phyloP scores from a whole-genome alignment of 2,797 vertebrate genomes.

The Bradypus variegatus region DNA sequence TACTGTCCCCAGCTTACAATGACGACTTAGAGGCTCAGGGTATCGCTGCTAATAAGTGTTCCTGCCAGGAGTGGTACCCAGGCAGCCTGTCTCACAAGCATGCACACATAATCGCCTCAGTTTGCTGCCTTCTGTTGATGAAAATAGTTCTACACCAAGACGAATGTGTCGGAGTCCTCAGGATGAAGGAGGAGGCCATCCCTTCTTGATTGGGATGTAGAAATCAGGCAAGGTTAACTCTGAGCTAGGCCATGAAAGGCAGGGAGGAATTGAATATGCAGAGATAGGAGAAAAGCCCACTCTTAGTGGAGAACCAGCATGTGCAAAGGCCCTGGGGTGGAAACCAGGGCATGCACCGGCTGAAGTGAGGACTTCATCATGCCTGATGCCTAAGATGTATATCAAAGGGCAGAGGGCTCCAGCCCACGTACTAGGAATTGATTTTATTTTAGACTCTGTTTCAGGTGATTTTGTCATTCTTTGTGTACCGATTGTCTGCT shows the following conservation, averaged over 20 bases:
- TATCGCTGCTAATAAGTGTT: not conserved
- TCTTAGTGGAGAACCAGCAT: too few species aligned
- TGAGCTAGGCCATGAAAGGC: not conserved
- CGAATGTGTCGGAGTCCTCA: not conserved
- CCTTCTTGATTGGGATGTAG: not conserved
- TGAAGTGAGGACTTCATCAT: not conserved
- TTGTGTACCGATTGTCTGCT: not conserved
- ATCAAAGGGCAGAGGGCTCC: not conserved
- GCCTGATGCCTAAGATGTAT: not conserved
- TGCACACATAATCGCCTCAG: not conserved
- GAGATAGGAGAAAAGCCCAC: not conserved
- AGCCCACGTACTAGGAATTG: not conserved
- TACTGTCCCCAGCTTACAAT: not conserved
- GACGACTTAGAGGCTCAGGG: not conserved
- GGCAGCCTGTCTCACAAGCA: fast-evolving
- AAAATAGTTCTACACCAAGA: not conserved
- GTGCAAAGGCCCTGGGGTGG: not conserved
- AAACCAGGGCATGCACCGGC: fast-evolving
- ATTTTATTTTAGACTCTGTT: not conserved
- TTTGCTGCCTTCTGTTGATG: not conserved
- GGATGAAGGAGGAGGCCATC: not conserved
- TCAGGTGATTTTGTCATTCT: not conserved
- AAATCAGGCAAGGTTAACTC: not conserved
- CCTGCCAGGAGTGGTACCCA: not conserved
- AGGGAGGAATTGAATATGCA: not conserved